Base-by-base conservation (phyloP, 2,113 vertebrate genomes). In the Narcine bancroftii region DNA sequence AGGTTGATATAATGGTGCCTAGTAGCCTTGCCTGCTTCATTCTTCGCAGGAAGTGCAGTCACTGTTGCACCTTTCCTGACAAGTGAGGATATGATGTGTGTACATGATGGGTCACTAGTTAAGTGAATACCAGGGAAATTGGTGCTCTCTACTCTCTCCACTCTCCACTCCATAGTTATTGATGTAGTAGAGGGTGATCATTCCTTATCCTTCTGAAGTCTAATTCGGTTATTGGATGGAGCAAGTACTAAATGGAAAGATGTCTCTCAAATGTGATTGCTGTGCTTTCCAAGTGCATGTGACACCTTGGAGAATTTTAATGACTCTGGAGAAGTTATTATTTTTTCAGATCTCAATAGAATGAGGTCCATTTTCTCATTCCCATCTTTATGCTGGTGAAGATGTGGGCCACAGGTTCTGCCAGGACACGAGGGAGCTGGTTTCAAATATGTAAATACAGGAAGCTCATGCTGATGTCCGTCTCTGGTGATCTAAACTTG, bases 371-470 rank as follows among this genome's bases (percentile, higher is more conserved):
- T 77, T 36, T 39, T 77, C 75, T 39, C 19, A 0, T 45, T 45
- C 75, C 75, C 17, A 42, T 45, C 17, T 77, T 77, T 77, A 77
- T 1, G 17, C 24, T 42, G 75, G 10, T 77, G 39, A 45, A 45
- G 45, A 77, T 77, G 39, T 24, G 39, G 75, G 75, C 75, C 75
- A 42, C 36, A 77, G 36, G 24, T 21, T 75, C n/a, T 75, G n/a
- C 72, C n/a, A 6, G n/a, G 76, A 11, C 45, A 83, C 53, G 79
- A 56, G 47, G 79, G 79, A 60, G 53, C 36, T 87, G 81, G 53
- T 87, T 87, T 87, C 81, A 60, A n/a, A 50, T 36, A 87, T 60
- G 81, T 87, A 87, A 87, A 87, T 87, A 87, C 81, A 87, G 81
- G 81, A 87, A 87, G 15, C 5, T n/a, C 29, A 3, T 33, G 47